Base-by-base conservation (phyloP, 1,140 invertebrate genomes). In the Zaprionus inermis region DNA sequence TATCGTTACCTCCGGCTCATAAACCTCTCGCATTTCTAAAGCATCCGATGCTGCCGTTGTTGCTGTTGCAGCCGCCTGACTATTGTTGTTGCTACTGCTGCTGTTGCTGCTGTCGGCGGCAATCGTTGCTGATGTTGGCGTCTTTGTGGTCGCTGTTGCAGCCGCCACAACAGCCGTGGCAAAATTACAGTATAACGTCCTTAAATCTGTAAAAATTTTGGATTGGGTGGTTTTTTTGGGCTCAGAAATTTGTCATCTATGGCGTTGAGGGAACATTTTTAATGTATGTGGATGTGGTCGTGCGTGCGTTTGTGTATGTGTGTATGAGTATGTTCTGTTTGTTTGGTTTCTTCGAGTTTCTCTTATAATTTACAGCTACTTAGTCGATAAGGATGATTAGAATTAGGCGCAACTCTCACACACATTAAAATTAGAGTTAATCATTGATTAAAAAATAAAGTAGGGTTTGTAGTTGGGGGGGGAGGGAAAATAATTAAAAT, bases 171-270 rank as follows among this genome's bases (percentile, higher is more conserved):
- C 88, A 84, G 91, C 91, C 64, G 91, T 85, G 52, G 91, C 90
- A 77, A 92, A 89, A 91, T 89, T 92, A 82, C 84, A 89, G 85
- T 91, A 92, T 74, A 92, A 75, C 77, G 91, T 92, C 91, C 91
- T 78, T 79, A 92, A 90, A 92, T 92, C 91, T 92, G 91, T 81
- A 92, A 91, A 75, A 91, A 92, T 92, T 89, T 68, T 81, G 79
- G 81, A 81, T 85, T 83, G 75, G 69, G 51, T 70, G 38, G 64
- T 68, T 73, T 76, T 78, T 83, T 90, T 90, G 68, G 63, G 30
- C 68, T 75, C 86, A 90, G 71, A 73, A 74, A 86, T 70, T 71
- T 79, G 68, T 76, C 72, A 72, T 78, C 49, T 65, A 44, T 66
- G 51, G 36, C 58, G 28, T 30, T 46, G 44, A 49, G 44, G 20